Conservation (phyloP, 2,888 invertebrate species). For the Coecobrya sp. region DNA sequence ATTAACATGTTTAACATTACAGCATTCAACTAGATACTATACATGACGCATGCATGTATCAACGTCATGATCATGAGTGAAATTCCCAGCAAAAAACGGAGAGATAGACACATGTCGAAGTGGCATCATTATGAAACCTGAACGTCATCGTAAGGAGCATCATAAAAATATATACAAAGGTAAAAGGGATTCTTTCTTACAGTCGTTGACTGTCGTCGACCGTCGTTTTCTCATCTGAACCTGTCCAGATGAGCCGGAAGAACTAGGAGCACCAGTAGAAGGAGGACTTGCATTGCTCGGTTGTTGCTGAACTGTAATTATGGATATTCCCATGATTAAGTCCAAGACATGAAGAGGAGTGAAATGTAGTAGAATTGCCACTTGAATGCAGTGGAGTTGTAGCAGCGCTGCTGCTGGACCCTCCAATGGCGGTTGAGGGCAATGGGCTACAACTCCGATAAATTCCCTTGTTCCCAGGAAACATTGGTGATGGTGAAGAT, state of each 20-base stretch:
- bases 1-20: background rate
- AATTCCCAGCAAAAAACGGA: background rate
- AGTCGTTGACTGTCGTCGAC: constrained; percentile 78
- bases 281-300: constrained; percentile 72
- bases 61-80: background rate
- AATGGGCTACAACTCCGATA: constrained; percentile 62
- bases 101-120: background rate
- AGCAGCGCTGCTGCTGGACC: constrained; percentile 30
- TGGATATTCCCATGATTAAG: constrained; percentile 72
- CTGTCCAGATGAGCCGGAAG: constrained; percentile 72
- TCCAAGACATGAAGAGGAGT: constrained; percentile 73
- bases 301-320: constrained; percentile 53
- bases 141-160: background rate
- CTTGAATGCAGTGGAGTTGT: constrained; percentile 47
- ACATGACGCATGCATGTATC: background rate
- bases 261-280: constrained; percentile 16
- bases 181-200: constrained; percentile 66
- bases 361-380: constrained; percentile 62
- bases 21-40: background rate
- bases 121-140: background rate
- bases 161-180: constrained; percentile 25
- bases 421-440: constrained; percentile 25
- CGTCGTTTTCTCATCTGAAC: constrained; percentile 80
- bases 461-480: constrained; percentile 60
- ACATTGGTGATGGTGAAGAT: background rate